Base-by-base conservation (phyloP, 2,113 vertebrate species). In the Columba janthina region DNA sequence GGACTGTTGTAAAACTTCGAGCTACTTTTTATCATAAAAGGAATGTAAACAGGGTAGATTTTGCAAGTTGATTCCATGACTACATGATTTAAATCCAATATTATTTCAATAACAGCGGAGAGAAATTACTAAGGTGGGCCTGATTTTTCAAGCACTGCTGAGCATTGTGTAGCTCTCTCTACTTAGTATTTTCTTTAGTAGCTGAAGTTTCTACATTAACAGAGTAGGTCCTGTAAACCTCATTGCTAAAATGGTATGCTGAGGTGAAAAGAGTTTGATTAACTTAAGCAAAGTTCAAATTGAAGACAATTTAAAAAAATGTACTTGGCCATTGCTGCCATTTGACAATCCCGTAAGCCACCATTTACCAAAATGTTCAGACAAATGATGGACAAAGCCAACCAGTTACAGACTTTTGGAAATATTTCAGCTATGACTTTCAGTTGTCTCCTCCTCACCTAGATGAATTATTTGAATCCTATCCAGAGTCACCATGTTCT, bases 221-320 rank as follows among this genome's bases (percentile, higher is more conserved):
- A 77, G 60, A 90, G 25, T 67, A 58, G 17, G 46, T 70, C 64
- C 56, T 80, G 82, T 61, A 81, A 93, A 88, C 42, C 17, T 78
- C 86, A 57, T 76, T 56, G 54, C 31, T 93, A 57, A 85, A 95
- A 95, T 76, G 21, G 18, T 60, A 88, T 50, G 73, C 82, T 73
- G 51, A 92, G n/a, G 58, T 85, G 53, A 95, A 32, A 88, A 79
- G 54, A 64, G 25, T 62, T 91, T 66, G 69, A 75, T 71, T 87
- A 85, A 58, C 38, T 85, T 82, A 85, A 89, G 32, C 28, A 85
- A 94, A 93, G 64, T 89, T 93, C 65, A 92, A 89, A 91, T 5
- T 86, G 57, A 84, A 91, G 51, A 76, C 61, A 80, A 67, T 58
- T n/a, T 85, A 57, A 73, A 65, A 83, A 85, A 46, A 34, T 3